Evolutionary conservation across 2,113 vertebrate species (phyloP), one percentile per base, ranked within the genome.

Genomic region (Gnathonemus longibarbis): DNA sequence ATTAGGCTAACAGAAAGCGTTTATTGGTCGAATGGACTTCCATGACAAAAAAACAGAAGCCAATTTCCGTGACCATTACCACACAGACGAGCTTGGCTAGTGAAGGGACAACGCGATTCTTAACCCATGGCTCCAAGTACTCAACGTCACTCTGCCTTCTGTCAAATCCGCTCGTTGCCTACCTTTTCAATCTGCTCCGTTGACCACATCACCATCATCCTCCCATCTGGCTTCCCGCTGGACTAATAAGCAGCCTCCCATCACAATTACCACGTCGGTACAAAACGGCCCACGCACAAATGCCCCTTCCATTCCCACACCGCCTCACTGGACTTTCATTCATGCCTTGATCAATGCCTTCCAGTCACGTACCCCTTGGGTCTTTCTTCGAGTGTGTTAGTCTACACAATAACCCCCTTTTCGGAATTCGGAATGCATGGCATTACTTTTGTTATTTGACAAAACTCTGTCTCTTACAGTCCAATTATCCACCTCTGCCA

Each of bases 301-400:
- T 85, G 83, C 83, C 39, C 21, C 46, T 48, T 45, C 46, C 3
- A 46, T 45, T 85, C 83, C 39, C 83, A 85, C 42, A 80, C 15
- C 35, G 31, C 74, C 74, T 80, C 31, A 42, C 74, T 80, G 74
- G 74, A 17, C 35, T 8, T 42, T 17, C 74, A 80, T 80, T 80
- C 74, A 80, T 80, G 74, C 74, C 74, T 80, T 85, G 46, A 24
- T 49, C 42, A 49, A 80, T 85, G 83, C 83, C 83, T 85, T 85
- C 83, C 21, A 49, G 83, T 85, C 83, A 85, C 39, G 46, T 15
- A n/a, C 5, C 39, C 19, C 83, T 85, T 49, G 19, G 39, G 83
- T 48, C 83, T 49, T 85, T 49, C 46, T n/a, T 85, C 10, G 35
- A 80, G 74, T 7, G 35, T 2, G 74, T 42, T 80, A 19, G 74